Evolutionary conservation across 2,888 invertebrate genomes (phyloP).

Genomic region (Diadromus collaris): DNA sequence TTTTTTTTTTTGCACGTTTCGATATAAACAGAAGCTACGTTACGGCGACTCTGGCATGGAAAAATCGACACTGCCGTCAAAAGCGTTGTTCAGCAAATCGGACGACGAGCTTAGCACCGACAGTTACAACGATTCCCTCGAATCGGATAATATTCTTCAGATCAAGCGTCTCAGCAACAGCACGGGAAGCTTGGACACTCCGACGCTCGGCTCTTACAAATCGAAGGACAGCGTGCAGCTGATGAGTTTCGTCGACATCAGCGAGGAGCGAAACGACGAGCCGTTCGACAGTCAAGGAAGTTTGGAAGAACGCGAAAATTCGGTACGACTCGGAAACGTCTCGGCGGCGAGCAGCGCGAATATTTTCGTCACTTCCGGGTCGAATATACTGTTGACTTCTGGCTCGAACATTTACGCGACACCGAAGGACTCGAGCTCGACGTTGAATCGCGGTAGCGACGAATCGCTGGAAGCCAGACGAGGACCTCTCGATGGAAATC

Average conservation of each 20-base stretch:
- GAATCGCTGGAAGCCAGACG: background rate
- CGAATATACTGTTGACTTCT: slow-evolving; percentile 26
- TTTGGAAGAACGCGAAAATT: slow-evolving; percentile 2
- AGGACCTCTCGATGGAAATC: slow-evolving; percentile 25
- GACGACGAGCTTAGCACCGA: slow-evolving; percentile 77
- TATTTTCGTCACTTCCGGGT: slow-evolving; percentile 33
- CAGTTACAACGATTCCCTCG: slow-evolving; percentile 69
- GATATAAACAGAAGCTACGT: slow-evolving; percentile 68
- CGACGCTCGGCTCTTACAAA: slow-evolving; percentile 64
- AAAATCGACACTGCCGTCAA: slow-evolving; percentile 70
- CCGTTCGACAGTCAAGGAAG: slow-evolving; percentile 41
- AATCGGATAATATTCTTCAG: slow-evolving; percentile 71
- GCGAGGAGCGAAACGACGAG: slow-evolving; percentile 55
- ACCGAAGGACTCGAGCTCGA: slow-evolving; percentile 14
- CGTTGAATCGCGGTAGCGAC: background rate
- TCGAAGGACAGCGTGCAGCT: slow-evolving; percentile 67
- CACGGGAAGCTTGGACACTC: slow-evolving; percentile 74
- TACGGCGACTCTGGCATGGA: slow-evolving; percentile 53
- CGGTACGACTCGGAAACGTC: slow-evolving; percentile 39
- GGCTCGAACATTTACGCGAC: slow-evolving; percentile 24
- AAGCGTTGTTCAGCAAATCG: slow-evolving; percentile 75
- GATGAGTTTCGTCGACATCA: slow-evolving; percentile 68
- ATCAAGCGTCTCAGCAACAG: slow-evolving; percentile 76
- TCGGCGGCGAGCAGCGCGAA: slow-evolving; percentile 36
- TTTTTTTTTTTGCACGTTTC: slow-evolving; percentile 59